These are phyloP conservation scores for Liopterus haemorrhoidalis DNA, from an alignment of 2,888 invertebrate species.

Conservation along the genomic window DNA sequence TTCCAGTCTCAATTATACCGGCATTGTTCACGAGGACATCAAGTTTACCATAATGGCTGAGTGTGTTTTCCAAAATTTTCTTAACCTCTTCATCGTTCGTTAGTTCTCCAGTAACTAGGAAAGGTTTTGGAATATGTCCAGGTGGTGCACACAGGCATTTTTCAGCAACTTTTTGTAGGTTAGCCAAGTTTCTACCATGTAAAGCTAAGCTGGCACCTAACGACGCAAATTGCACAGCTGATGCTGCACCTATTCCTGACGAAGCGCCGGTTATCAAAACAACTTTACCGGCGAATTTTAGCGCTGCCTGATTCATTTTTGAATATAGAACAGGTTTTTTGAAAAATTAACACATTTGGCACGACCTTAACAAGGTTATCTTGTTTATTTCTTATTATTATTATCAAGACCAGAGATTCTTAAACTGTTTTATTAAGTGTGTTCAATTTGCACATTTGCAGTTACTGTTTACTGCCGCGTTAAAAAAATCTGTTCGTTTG, in stretches of 20 bases:
- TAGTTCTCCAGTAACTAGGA: conserved; percentile 63
- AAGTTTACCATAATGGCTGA: conserved; percentile 67
- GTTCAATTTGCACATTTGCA: too few species aligned
- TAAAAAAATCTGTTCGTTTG: too few species aligned
- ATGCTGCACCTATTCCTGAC: conserved; percentile 79
- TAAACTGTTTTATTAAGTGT: too few species aligned
- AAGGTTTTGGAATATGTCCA: too few species aligned
- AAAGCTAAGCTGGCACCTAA: conserved; percentile 69
- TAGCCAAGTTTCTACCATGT: conserved; percentile 64
- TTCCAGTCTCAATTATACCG: conserved; percentile 74
- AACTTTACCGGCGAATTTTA: conserved; percentile 62
- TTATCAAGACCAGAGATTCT: too few species aligned
- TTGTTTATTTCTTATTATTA: background rate
- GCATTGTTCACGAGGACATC: conserved; percentile 89
- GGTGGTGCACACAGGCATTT: too few species aligned
- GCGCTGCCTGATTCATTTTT: conserved; percentile 13
- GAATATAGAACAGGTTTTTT: background rate
- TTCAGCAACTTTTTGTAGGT: conserved; percentile 57
- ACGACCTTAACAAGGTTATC: background rate
- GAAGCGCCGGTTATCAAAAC: conserved; percentile 74
- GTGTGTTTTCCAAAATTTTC: conserved; percentile 63
- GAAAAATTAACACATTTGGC: background rate
- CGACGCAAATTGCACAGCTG: conserved; percentile 69
- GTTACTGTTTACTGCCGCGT: too few species aligned
- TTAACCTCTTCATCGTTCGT: conserved; percentile 68